Conservation (phyloP, 1,140 invertebrate species). For the Rhizoglyphus robini region DNA sequence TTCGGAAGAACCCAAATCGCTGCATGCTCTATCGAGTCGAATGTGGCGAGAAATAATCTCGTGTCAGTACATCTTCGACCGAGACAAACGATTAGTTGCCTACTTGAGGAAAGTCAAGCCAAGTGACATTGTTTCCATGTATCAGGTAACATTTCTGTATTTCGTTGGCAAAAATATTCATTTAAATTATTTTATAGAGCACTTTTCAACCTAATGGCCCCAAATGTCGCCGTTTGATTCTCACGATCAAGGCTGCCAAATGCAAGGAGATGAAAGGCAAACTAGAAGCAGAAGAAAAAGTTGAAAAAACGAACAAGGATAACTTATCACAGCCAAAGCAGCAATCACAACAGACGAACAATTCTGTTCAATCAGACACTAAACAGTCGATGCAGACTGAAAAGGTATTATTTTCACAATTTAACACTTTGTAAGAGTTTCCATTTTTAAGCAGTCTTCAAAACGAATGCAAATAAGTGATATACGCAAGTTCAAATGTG, state of each 20-base stretch:
- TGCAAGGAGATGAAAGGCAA: not conserved
- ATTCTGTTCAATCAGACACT: no score
- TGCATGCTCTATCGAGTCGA: not conserved
- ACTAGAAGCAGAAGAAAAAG: not conserved
- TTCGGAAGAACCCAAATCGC: not conserved
- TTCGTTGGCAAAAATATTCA: no score
- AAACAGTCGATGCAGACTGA: no score
- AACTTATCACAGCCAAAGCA: no score
- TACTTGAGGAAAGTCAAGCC: not conserved
- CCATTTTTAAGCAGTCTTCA: no score
- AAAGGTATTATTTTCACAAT: no score
- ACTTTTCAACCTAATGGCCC: not conserved
- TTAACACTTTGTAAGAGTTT: no score
- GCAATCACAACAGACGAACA: no score
- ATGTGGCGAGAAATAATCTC: not conserved
- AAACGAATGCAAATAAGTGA: not conserved
- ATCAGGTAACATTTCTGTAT: no score
- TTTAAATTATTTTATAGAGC: not conserved
- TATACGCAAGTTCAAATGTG: conserved; percentile 4
- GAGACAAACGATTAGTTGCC: not conserved
- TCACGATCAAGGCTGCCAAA: not conserved
- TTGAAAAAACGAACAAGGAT: no score
- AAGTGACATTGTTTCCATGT: not conserved
- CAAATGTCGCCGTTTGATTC: not conserved
- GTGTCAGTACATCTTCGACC: not conserved